Evolutionary conservation across 2,113 vertebrate genomes (phyloP), one percentile per base, ranked within the genome.

Genomic region (Entomyzon cyanotis): DNA sequence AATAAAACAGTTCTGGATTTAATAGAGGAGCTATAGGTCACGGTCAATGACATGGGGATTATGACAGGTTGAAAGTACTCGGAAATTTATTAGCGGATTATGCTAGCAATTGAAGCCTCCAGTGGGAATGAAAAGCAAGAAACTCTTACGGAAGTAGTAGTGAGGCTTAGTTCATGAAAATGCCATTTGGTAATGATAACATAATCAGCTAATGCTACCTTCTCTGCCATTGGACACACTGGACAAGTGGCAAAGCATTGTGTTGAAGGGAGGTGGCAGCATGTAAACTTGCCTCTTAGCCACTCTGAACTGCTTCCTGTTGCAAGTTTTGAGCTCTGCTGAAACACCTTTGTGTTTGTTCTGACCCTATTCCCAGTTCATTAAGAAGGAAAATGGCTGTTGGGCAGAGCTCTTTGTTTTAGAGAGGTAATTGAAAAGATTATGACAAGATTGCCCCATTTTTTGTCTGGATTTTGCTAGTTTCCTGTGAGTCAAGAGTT

Each of bases 221-320:
- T 71, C 19, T 24, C 39, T 79, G 52, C 39, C 22, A 53, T 11
- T 41, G 76, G 59, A 23, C 1, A 0, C 0, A 0, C 15, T 39
- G 41, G 41, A 67, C 62, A 53, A 62, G 41, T 70, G 28, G 31
- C 52, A 64, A 50, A 90, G 33, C 52, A 12, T 11, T 1, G 0
- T 64, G 33, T 28, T 41, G 44, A 46, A 64, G 91, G 62, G 55
- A 62, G 22, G 31, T 2, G 46, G 50, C 28, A 68, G 17, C 28
- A 2, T 11, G 24, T 55, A 37, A 80, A 55, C 24, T 31, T 87
- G 39, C 17, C 28, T 84, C 24, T 15, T 59, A 10, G 39, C 35
- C 68, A 22, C 53, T 68, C 44, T 2, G 0, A 33, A 21, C 31
- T 92, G 49, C 47, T 75, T 58, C 12, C n/a, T 35, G 5, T 37